Evolutionary conservation across 2,888 invertebrate species (phyloP).

Genomic region (Oscheius sp.): DNA sequence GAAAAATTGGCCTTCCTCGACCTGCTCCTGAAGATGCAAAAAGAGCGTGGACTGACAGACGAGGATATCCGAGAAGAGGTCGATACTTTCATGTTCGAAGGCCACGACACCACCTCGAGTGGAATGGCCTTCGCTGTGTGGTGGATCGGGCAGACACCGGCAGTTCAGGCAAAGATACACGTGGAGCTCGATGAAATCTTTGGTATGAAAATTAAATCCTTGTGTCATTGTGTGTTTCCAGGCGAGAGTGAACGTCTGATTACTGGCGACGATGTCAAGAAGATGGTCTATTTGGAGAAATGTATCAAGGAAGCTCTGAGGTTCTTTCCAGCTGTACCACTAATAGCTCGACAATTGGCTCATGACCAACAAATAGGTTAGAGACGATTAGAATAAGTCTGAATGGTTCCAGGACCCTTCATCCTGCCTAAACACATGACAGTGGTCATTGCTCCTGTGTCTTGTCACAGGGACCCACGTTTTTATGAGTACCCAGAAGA

Average conservation of each 20-base stretch:
- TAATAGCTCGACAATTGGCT: slow-evolving; percentile 51
- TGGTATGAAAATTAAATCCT: slow-evolving; percentile 27
- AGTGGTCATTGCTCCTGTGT: slow-evolving; percentile 61
- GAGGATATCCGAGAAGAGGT: slow-evolving; percentile 74
- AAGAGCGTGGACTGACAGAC: slow-evolving; percentile 72
- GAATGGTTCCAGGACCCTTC: slow-evolving; percentile 3
- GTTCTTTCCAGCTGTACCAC: slow-evolving; percentile 53
- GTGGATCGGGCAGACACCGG: slow-evolving; percentile 73
- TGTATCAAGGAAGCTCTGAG: slow-evolving; percentile 53
- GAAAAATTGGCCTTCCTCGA: slow-evolving; percentile 75
- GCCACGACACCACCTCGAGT: slow-evolving; percentile 75
- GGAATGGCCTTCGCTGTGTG: slow-evolving; percentile 74
- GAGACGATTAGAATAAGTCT: too few relatives aligned
- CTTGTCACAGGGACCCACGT: slow-evolving; percentile 73
- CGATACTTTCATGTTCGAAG: slow-evolving; percentile 77
- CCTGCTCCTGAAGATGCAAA: slow-evolving; percentile 74
- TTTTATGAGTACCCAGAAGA: slow-evolving; percentile 71
- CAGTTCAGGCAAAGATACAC: slow-evolving; percentile 69
- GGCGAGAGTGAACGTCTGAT: slow-evolving; percentile 24
- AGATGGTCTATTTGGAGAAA: slow-evolving; percentile 58
- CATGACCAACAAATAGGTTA: slow-evolving; percentile 67
- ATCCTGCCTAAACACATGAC: slow-evolving; percentile 71
- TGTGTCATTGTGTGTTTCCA: neutral
- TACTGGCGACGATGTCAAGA: slow-evolving; percentile 51
- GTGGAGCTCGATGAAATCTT: slow-evolving; percentile 53